Evolutionary conservation across 1,140 invertebrate species (phyloP).

Genomic region (Caenorhabditis remanei): DNA sequence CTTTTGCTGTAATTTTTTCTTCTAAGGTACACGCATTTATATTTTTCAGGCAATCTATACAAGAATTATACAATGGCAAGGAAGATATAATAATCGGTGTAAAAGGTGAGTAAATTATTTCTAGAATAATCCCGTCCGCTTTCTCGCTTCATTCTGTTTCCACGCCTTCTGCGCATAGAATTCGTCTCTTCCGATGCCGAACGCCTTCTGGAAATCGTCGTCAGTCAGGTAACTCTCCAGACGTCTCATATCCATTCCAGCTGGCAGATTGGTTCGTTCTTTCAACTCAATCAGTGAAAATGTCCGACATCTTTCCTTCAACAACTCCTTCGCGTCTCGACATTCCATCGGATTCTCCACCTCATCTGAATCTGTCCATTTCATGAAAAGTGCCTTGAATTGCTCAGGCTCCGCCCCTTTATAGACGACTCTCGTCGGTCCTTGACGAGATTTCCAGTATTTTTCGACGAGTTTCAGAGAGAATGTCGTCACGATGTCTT

Average conservation of each 20-base stretch:
- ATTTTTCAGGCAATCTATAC: constrained; percentile 52
- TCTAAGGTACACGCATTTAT: constrained; percentile 7
- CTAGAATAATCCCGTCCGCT: constrained; percentile 61
- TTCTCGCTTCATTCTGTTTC: constrained; percentile 65
- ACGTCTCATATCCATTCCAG: constrained; percentile 62
- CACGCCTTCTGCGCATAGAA: constrained; percentile 60
- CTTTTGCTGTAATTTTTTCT: background rate
- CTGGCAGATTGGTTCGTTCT: constrained; percentile 53
- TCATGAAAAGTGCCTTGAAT: constrained; percentile 84
- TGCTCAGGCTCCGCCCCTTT: constrained; percentile 79
- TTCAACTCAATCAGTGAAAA: constrained; percentile 45
- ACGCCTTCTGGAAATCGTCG: constrained; percentile 54
- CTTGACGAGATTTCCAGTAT: constrained; percentile 56
- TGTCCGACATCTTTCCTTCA: constrained; percentile 57
- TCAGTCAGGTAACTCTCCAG: constrained; percentile 61
- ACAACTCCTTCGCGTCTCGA: constrained; percentile 26
- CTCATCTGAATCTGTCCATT: constrained; percentile 81
- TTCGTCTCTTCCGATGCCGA: constrained; percentile 45
- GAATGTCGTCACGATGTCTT: constrained; percentile 55
- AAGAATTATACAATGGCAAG: constrained; percentile 19
- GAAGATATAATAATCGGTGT: no score
- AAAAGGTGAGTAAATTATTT: constrained; percentile 11
- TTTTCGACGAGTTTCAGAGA: constrained; percentile 53
- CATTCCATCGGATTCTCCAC: constrained; percentile 41
- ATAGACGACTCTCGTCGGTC: constrained; percentile 56